Conservation (phyloP, 2,888 invertebrate species). For the Dryocosmus kuriphilus region DNA sequence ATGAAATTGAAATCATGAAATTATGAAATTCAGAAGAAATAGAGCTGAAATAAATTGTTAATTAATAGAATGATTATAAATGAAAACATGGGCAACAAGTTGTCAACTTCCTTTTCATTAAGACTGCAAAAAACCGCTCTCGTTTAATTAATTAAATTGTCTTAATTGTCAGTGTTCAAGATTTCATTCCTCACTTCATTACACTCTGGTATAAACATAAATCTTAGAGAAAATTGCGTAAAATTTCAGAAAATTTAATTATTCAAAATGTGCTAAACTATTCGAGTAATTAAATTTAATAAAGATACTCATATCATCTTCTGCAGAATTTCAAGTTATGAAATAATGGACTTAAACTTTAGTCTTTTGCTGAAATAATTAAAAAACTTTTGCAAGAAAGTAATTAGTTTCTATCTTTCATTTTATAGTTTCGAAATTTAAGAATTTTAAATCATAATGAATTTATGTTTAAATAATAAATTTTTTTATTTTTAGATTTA, state of each 20-base stretch:
- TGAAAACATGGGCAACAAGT: neutral
- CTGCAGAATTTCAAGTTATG: conserved; percentile 23
- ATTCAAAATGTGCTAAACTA: conserved; percentile 11
- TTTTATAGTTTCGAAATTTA: too few relatives aligned
- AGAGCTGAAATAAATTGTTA: neutral
- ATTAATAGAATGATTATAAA: neutral
- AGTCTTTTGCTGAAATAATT: neutral
- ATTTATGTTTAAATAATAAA: too few relatives aligned
- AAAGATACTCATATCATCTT: conserved; percentile 13
- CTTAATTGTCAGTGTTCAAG: neutral
- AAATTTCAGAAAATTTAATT: conserved; percentile 22
- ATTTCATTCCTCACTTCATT: conserved; percentile 14
- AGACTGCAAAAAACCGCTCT: neutral
- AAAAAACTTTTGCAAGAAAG: conserved; percentile 24
- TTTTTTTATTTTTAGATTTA: too few relatives aligned
- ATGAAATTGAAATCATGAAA: neutral
- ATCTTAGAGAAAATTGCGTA: conserved; percentile 1
- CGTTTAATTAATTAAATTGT: neutral
- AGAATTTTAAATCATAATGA: too few relatives aligned
- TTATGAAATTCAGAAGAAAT: too few relatives aligned
- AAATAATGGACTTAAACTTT: conserved; percentile 18
- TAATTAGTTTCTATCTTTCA: neutral
- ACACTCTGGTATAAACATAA: neutral
- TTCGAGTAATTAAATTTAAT: conserved; percentile 36
- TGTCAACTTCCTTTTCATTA: neutral